A percentile compares a stretch with the other conserved stretches of the same genome.
Conservation (phyloP, 2,113 vertebrate genomes). For the Tragelaphus strepsiceros region DNA sequence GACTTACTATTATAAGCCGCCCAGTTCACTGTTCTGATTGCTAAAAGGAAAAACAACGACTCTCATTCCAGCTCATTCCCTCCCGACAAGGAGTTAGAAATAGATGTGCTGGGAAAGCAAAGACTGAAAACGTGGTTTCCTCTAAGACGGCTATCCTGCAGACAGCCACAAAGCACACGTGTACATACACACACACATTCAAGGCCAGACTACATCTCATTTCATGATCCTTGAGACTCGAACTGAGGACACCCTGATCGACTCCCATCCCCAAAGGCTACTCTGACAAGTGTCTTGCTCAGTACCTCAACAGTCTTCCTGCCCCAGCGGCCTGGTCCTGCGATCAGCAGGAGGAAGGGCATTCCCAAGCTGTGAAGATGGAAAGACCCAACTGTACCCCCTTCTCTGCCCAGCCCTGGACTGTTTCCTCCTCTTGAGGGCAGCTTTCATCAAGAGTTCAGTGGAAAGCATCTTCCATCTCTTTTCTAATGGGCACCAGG, state of each 20-base stretch:
- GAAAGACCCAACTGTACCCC: too few species aligned
- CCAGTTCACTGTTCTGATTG: background rate
- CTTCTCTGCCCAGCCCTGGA: background rate
- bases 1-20: background rate
- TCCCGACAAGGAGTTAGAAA: background rate
- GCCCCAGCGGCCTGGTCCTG: background rate
- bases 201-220: background rate
- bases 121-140: background rate
- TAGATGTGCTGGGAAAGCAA: background rate
- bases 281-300: background rate
- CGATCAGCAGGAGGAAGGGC: background rate
- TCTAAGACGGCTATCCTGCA: background rate
- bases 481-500: background rate
- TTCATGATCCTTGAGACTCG: background rate
- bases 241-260: background rate
- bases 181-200: rapidly evolving
- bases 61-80: background rate
- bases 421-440: background rate
- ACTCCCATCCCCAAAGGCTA: background rate
- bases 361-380: background rate
- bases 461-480: background rate
- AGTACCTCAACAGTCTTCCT: background rate
- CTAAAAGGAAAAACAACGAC: background rate
- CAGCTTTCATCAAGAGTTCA: background rate
- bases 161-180: background rate